These are phyloP conservation scores for Cotesia typhae DNA, from an alignment of 1,140 invertebrate genomes.

Conservation along the genomic window DNA sequence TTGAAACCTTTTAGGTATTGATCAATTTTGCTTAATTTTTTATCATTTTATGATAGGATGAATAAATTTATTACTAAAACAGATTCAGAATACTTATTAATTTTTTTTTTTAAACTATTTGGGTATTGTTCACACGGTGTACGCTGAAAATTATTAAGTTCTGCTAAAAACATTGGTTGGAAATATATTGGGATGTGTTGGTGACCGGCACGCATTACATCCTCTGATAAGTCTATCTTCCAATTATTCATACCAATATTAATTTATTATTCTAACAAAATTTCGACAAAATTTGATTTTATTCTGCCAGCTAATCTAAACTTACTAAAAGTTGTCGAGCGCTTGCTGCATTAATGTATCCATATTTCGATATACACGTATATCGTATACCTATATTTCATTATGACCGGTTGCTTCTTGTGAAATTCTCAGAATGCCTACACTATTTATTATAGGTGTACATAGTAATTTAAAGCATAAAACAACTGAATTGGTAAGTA, in stretches of 20 bases:
- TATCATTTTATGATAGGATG: no score
- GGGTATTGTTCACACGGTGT: slow-evolving; percentile 96
- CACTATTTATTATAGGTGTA: slow-evolving; percentile 97
- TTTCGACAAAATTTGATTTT: slow-evolving; percentile 96
- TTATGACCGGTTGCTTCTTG: slow-evolving; percentile 88
- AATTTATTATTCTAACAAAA: slow-evolving; percentile 91
- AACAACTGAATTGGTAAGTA: slow-evolving; percentile 83
- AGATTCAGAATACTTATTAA: slow-evolving; percentile 22
- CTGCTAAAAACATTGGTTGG: slow-evolving; percentile 92
- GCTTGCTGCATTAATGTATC: slow-evolving; percentile 93
- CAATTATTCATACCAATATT: slow-evolving; percentile 86
- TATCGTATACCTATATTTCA: slow-evolving; percentile 98
- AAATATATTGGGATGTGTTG: slow-evolving; percentile 94
- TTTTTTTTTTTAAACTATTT: slow-evolving; percentile 83
- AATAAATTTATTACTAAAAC: slow-evolving; percentile 13
- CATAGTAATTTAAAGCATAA: slow-evolving; percentile 90
- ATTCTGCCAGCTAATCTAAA: slow-evolving; percentile 90
- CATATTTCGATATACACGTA: slow-evolving; percentile 94
- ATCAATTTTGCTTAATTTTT: no score
- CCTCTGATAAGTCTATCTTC: slow-evolving; percentile 86
- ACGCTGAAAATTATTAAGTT: slow-evolving; percentile 88
- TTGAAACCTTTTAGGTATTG: slow-evolving; percentile 92
- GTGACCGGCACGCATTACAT: slow-evolving; percentile 92
- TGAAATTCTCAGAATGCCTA: slow-evolving; percentile 94
- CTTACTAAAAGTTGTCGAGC: slow-evolving; percentile 93